Conservation (phyloP, 2,797 vertebrate genomes). For the Melanotaenia trifasciata region DNA sequence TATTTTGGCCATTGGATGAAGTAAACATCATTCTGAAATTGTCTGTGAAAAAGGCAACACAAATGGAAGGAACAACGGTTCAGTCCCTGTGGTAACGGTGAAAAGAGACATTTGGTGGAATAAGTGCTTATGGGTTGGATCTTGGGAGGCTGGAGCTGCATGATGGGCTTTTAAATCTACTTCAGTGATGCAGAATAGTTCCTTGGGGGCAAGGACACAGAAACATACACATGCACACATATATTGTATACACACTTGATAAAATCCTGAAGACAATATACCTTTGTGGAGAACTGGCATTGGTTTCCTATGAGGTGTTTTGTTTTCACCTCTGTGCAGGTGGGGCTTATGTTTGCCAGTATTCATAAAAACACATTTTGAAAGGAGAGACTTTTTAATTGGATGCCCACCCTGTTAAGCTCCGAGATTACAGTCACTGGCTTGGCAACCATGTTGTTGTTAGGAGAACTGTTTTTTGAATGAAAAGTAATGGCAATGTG, state of each 20-base stretch:
- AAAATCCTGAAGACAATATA: constrained; percentile 36
- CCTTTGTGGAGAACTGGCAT: constrained; percentile 48
- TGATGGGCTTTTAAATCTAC: constrained; percentile 64
- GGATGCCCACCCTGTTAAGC: constrained; percentile 39
- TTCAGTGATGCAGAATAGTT: constrained; percentile 53
- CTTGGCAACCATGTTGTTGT: constrained; percentile 43
- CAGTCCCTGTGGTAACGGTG: constrained; percentile 51
- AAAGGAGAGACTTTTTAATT: constrained; percentile 46
- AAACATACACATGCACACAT: constrained; percentile 39
- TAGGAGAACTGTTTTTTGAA: constrained; percentile 26
- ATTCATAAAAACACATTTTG: constrained; percentile 30
- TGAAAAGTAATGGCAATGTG: constrained; percentile 37
- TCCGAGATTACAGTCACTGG: constrained; percentile 33
- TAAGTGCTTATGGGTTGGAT: constrained; percentile 58
- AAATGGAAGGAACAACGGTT: constrained; percentile 51
- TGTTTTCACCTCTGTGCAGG: constrained; percentile 30
- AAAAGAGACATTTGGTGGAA: constrained; percentile 45
- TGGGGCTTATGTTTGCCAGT: constrained; percentile 40
- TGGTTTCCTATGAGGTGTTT: constrained; percentile 40
- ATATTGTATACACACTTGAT: constrained; percentile 1
- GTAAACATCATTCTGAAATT: constrained; percentile 53
- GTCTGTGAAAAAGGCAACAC: constrained; percentile 49
- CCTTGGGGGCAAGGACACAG: constrained; percentile 37
- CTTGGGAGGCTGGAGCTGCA: constrained; percentile 27
- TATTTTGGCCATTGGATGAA: constrained; percentile 33